These are phyloP conservation scores for Barnardius zonarius DNA, from an alignment of 2,113 vertebrate species.

Conservation along the genomic window DNA sequence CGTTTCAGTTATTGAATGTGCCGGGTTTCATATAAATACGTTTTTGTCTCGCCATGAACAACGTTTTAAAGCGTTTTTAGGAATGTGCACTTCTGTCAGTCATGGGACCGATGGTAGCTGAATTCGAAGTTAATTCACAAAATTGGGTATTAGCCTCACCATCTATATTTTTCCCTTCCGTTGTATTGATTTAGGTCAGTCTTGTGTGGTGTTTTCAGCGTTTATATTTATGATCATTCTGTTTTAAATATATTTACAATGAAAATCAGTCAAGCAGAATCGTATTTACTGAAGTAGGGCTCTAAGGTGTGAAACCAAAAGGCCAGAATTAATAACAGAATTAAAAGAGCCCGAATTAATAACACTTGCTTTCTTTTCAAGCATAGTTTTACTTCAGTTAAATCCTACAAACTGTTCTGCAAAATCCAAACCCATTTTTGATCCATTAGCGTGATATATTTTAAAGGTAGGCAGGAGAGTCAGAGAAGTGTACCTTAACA, in stretches of 20 bases:
- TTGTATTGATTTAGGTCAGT: not conserved
- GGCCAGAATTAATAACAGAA: not conserved
- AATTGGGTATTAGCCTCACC: accelerated
- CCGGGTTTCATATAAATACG: not conserved
- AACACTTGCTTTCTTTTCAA: not conserved
- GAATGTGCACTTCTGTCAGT: not conserved
- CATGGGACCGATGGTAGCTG: not conserved
- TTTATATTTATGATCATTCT: not conserved
- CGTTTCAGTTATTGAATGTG: not conserved
- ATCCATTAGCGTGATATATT: not conserved
- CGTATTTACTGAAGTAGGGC: not conserved
- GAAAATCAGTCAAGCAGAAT: not conserved
- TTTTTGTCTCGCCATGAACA: not conserved
- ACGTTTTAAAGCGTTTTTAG: not conserved
- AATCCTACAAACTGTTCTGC: not conserved
- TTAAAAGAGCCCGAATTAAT: not conserved
- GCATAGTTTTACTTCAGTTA: not conserved
- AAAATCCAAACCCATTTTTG: not conserved
- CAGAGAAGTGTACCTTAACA: not conserved
- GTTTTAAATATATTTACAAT: not conserved
- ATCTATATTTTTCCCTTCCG: not conserved
- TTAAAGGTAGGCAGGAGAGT: not conserved
- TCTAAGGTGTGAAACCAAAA: not conserved
- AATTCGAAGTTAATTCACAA: not conserved
- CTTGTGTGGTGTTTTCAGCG: not conserved